Percentiles rank a stretch among this genome's conserved stretches.
Evolutionary conservation across 2,888 invertebrate species (phyloP).

Genomic region (Sinohyriopsis cumingii): DNA sequence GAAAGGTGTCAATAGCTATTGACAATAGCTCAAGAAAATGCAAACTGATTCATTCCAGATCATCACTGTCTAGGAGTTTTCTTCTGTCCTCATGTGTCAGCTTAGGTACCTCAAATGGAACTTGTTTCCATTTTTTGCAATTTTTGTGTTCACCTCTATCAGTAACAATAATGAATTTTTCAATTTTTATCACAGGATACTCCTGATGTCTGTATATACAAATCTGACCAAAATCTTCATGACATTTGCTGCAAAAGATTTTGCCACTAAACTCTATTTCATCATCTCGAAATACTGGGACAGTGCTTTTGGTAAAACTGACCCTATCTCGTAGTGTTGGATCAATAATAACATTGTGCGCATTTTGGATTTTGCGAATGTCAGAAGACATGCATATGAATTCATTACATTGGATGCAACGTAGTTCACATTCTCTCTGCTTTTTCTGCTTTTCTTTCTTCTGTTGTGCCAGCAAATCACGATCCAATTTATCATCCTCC

Average conservation of each 20-base stretch:
- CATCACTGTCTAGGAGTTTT: not conserved
- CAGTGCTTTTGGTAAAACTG: constrained; percentile 3
- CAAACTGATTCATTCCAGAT: too few species aligned
- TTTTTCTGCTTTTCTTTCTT: constrained; percentile 5
- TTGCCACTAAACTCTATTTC: constrained; percentile 22
- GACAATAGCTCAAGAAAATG: too few species aligned
- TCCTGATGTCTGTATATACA: constrained; percentile 20
- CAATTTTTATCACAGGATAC: constrained; percentile 36
- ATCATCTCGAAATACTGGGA: constrained; percentile 15
- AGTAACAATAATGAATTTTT: constrained; percentile 23
- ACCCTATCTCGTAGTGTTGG: constrained; percentile 22
- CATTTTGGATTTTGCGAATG: constrained; percentile 39
- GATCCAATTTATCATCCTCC: constrained; percentile 25
- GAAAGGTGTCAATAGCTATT: too few species aligned
- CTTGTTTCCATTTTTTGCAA: constrained; percentile 41
- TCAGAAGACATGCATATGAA: constrained; percentile 48
- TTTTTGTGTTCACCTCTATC: constrained; percentile 18
- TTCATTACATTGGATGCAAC: constrained; percentile 49
- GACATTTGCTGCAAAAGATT: constrained; percentile 29
- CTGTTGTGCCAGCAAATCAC: constrained; percentile 13
- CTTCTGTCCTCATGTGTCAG: constrained; percentile 22
- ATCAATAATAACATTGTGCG: constrained; percentile 48
- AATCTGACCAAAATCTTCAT: constrained; percentile 26
- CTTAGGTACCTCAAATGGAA: constrained; percentile 22
- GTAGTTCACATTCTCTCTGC: constrained; percentile 32